Evolutionary conservation across 2,797 vertebrate species (phyloP).

Genomic region (Naso thynnoides): DNA sequence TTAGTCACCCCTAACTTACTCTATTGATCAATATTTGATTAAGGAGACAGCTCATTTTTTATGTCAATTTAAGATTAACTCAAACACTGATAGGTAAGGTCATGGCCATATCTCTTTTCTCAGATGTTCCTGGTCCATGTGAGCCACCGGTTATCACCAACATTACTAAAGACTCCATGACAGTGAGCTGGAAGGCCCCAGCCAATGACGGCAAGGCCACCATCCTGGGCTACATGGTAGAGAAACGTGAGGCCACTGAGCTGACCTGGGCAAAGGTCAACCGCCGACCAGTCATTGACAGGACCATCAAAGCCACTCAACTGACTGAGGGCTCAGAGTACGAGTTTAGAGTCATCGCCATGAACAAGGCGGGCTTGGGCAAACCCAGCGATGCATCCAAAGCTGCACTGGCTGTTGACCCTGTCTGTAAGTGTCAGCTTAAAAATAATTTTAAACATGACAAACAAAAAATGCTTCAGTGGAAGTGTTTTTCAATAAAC

Average conservation of each 20-base stretch:
- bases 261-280: constrained; percentile 96
- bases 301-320: constrained; percentile 93
- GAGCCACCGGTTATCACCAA: constrained; percentile 97
- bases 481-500: background rate
- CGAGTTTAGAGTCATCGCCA: constrained; percentile 95
- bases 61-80: background rate
- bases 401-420: constrained; percentile 91
- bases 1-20: background rate
- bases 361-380: constrained; percentile 97
- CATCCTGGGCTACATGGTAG: constrained; percentile 95
- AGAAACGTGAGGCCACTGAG: constrained; percentile 95
- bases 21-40: background rate
- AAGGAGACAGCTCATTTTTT: background rate
- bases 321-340: constrained; percentile 96
- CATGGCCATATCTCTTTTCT: constrained; percentile 36
- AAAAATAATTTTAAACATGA: background rate
- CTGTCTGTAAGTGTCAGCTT: constrained; percentile 90
- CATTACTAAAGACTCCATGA: constrained; percentile 96
- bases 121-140: constrained; percentile 95
- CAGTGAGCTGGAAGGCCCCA: constrained; percentile 98
- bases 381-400: constrained; percentile 95
- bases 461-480: background rate
- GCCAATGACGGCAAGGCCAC: constrained; percentile 92
- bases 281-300: constrained; percentile 94
- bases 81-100: background rate